Conservation (phyloP, 2,888 invertebrate genomes). For the Diogma glabrata region DNA sequence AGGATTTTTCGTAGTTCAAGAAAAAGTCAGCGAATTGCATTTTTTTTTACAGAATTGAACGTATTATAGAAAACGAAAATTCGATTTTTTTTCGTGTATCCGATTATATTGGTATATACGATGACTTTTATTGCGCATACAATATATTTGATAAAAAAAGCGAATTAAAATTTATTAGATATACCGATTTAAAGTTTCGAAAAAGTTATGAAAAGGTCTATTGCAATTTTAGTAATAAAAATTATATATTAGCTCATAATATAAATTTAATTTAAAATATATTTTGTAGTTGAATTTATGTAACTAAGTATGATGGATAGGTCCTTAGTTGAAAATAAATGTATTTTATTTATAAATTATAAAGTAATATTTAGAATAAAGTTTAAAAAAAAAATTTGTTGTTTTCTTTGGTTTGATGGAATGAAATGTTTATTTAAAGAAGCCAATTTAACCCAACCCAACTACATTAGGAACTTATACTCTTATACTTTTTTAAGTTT, state of each 20-base stretch:
- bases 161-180: not conserved
- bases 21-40: not conserved
- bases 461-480: too few relatives aligned
- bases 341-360: too few relatives aligned
- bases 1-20: not conserved
- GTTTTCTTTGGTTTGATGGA: too few relatives aligned
- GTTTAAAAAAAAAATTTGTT: too few relatives aligned
- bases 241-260: not conserved
- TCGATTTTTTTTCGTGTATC: not conserved
- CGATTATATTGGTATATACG: not conserved
- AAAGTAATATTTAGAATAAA: too few relatives aligned
- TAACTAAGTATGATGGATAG: too few relatives aligned
- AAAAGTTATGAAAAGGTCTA: not conserved
- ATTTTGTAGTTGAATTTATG: not conserved
- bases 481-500: too few relatives aligned
- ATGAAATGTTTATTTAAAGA: too few relatives aligned
- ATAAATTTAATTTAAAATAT: not conserved
- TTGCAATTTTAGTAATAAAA: not conserved
- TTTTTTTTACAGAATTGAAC: not conserved
- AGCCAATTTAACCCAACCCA: too few relatives aligned
- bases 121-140: not conserved
- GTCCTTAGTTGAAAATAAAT: too few relatives aligned
- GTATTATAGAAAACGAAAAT: not conserved
- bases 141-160: not conserved
- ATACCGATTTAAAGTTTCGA: not conserved